These are phyloP conservation scores for Ciconia boyciana DNA, from an alignment of 2,113 vertebrate species.

Conservation along the genomic window DNA sequence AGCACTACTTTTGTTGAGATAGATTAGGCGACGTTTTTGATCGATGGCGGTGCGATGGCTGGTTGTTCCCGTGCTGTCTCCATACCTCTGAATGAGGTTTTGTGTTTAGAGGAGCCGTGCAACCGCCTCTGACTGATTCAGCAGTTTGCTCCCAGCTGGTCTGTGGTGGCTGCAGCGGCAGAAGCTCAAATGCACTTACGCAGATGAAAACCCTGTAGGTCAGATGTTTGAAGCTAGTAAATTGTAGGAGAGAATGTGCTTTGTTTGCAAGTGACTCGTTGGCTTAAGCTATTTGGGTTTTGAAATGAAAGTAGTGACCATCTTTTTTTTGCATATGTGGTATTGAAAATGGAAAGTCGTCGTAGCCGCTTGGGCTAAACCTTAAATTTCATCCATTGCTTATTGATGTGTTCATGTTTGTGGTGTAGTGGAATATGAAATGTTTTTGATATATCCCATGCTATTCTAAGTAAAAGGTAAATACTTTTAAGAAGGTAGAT, in stretches of 20 bases:
- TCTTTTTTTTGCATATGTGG: neutral
- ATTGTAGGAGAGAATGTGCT: constrained; percentile 50
- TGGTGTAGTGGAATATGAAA: neutral
- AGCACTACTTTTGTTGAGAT: neutral
- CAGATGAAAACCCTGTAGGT: constrained; percentile 1
- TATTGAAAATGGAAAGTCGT: neutral
- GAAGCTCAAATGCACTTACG: neutral
- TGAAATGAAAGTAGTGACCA: neutral
- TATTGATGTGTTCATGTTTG: neutral
- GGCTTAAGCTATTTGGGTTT: constrained; percentile 13
- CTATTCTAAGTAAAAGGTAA: neutral
- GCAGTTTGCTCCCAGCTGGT: constrained; percentile 5
- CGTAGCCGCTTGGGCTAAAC: neutral
- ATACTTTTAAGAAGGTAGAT: neutral
- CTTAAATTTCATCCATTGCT: neutral
- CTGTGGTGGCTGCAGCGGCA: neutral
- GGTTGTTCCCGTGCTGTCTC: neutral
- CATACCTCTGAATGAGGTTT: neutral
- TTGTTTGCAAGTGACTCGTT: neutral
- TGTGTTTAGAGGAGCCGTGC: neutral
- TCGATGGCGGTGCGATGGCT: neutral
- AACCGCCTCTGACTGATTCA: neutral
- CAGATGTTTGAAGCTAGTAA: constrained; percentile 21
- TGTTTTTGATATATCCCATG: neutral
- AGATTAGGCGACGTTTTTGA: neutral